A percentile compares a stretch with the other conserved stretches of the same genome.
Evolutionary conservation across 2,113 vertebrate species (phyloP).

Genomic region (Tringa solitaria): DNA sequence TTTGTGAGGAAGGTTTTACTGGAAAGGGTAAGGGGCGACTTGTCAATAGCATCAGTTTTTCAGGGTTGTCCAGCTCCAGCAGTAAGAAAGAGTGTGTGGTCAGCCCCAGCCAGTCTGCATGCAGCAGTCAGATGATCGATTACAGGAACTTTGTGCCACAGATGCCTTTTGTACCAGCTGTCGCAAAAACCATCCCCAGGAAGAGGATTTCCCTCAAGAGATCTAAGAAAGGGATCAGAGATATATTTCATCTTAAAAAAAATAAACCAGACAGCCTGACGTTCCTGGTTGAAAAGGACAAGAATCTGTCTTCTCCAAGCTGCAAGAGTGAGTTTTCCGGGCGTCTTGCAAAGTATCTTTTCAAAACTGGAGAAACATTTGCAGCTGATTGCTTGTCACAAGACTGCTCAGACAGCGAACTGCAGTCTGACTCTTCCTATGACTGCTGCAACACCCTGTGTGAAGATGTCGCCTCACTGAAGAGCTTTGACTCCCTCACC

Average conservation of each 20-base stretch:
- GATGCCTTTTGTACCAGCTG: conserved; percentile 86
- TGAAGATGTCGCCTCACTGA: conserved; percentile 82
- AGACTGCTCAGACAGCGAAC: conserved; percentile 75
- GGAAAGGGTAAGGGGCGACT: conserved; percentile 56
- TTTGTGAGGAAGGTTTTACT: neutral
- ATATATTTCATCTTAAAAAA: conserved; percentile 80
- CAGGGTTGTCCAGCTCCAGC: conserved; percentile 63
- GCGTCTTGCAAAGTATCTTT: conserved; percentile 43
- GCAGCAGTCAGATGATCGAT: conserved; percentile 79
- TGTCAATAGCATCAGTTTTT: conserved; percentile 79
- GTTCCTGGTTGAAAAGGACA: conserved; percentile 54
- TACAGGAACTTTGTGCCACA: conserved; percentile 85
- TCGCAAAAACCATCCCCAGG: conserved; percentile 83
- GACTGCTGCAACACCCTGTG: conserved; percentile 76
- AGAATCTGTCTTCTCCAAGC: conserved; percentile 45
- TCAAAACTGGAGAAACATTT: conserved; percentile 47
- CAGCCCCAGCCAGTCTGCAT: conserved; percentile 45
- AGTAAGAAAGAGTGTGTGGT: conserved; percentile 57
- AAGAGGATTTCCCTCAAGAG: conserved; percentile 85
- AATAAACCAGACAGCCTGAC: conserved; percentile 74
- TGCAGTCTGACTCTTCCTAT: conserved; percentile 76
- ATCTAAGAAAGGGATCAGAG: conserved; percentile 81
- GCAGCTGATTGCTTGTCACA: conserved; percentile 61
- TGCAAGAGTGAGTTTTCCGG: neutral
- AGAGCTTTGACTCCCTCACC: conserved; percentile 86